These are phyloP conservation scores for Trachymyrmex cornetzi DNA, from an alignment of 1,140 invertebrate species.

Conservation along the genomic window DNA sequence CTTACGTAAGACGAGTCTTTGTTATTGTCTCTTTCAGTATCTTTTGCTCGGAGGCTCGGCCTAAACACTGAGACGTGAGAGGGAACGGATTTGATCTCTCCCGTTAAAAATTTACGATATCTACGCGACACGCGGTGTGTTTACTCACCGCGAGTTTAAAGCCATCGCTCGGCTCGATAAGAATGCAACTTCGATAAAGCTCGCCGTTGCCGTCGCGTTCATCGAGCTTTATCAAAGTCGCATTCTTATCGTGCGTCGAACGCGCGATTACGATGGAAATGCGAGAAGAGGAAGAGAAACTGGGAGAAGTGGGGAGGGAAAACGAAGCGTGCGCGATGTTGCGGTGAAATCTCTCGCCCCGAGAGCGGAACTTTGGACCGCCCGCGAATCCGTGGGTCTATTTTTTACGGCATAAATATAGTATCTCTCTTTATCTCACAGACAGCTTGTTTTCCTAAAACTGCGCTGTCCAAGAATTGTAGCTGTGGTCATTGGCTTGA, in stretches of 20 bases:
- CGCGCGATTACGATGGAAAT: neutral
- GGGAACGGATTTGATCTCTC: neutral
- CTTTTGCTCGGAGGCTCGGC: neutral
- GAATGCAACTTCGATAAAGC: no score
- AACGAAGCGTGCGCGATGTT: neutral
- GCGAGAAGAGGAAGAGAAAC: neutral
- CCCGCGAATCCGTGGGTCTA: neutral
- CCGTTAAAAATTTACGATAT: conserved; percentile 26
- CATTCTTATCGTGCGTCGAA: conserved; percentile 23
- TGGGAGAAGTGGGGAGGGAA: neutral
- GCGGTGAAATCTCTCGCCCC: neutral
- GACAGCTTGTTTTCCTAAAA: neutral
- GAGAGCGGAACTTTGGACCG: neutral
- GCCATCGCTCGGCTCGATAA: neutral
- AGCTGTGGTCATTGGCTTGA: no score
- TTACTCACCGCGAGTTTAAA: conserved; percentile 22
- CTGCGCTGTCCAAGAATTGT: no score
- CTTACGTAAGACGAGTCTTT: neutral
- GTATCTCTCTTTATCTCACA: neutral
- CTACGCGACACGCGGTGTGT: neutral
- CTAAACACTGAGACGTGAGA: neutral
- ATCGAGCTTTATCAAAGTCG: conserved; percentile 12
- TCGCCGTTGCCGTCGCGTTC: neutral
- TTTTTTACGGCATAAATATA: neutral
- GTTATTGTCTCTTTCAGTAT: neutral